phyloP scores from a whole-genome alignment of 1,140 invertebrate genomes.

The Aphaenogaster floridana region DNA sequence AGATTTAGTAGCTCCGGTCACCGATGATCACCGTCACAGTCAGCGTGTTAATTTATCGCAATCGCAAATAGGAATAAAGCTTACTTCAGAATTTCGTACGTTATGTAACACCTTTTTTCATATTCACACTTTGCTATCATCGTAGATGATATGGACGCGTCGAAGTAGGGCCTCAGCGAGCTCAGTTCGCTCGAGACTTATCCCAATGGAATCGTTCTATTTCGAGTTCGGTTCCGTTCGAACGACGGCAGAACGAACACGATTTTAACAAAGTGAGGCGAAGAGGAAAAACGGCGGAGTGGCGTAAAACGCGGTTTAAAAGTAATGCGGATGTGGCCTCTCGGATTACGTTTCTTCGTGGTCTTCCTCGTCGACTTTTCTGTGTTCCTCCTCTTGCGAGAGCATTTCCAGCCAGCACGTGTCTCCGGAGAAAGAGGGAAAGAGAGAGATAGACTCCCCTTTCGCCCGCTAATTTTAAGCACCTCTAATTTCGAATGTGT shows the following conservation, averaged over 20 bases:
- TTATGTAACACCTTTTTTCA: background rate
- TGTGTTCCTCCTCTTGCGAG: constrained; percentile 48
- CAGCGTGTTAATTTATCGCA: background rate
- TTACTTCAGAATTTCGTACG: background rate
- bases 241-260: constrained; percentile 62
- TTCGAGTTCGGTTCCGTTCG: constrained; percentile 58
- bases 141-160: background rate
- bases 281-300: constrained; percentile 34
- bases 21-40: background rate
- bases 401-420: constrained; percentile 12
- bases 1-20: background rate
- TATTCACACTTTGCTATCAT: background rate
- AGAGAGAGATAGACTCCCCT: background rate
- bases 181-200: background rate
- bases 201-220: constrained; percentile 54
- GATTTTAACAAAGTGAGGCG: constrained; percentile 62
- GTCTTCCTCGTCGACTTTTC: constrained; percentile 60
- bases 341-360: constrained; percentile 72
- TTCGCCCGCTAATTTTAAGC: constrained; percentile 75
- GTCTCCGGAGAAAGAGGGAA: background rate
- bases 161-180: background rate
- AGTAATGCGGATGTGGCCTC: constrained; percentile 73
- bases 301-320: constrained; percentile 64
- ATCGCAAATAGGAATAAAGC: background rate
- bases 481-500: constrained; percentile 73